These are phyloP conservation scores for Cephus cinctus DNA, from an alignment of 1,140 invertebrate species.

Conservation along the genomic window DNA sequence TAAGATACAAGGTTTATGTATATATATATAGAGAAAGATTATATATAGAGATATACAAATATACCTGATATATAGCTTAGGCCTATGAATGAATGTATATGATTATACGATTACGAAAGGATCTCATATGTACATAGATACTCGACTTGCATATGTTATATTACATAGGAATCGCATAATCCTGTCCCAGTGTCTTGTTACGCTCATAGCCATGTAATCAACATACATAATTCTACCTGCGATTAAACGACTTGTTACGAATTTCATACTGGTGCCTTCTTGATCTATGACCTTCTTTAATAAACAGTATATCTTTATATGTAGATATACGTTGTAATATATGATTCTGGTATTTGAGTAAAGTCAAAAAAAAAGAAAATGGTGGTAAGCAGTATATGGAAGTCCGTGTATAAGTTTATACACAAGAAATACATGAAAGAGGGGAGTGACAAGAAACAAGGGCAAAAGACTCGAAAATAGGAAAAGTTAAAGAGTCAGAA, in stretches of 20 bases:
- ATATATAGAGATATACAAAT: slow-evolving; percentile 15
- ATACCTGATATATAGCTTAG: no score
- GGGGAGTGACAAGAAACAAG: neutral
- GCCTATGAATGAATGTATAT: slow-evolving; percentile 9
- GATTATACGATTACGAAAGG: slow-evolving; percentile 17
- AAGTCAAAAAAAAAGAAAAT: no score
- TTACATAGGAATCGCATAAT: slow-evolving; percentile 10
- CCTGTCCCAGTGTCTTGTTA: slow-evolving; percentile 18
- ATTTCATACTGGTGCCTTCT: neutral
- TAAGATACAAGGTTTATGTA: neutral
- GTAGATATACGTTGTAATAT: no score
- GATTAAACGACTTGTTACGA: slow-evolving; percentile 24
- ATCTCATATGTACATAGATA: slow-evolving; percentile 25
- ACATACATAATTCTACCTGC: slow-evolving; percentile 18
- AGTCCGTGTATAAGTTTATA: slow-evolving; percentile 1
- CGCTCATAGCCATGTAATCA: slow-evolving; percentile 29
- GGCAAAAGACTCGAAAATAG: neutral
- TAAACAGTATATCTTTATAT: slow-evolving; percentile 1
- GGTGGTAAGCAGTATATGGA: slow-evolving; percentile 7
- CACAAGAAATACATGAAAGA: neutral
- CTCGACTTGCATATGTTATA: slow-evolving; percentile 3
- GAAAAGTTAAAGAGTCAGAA: neutral
- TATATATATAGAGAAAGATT: slow-evolving; percentile 20
- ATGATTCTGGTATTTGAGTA: no score
- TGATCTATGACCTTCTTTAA: neutral